phyloP scores from a whole-genome alignment of 2,888 invertebrate species.

The Drosophila acutilabella region DNA sequence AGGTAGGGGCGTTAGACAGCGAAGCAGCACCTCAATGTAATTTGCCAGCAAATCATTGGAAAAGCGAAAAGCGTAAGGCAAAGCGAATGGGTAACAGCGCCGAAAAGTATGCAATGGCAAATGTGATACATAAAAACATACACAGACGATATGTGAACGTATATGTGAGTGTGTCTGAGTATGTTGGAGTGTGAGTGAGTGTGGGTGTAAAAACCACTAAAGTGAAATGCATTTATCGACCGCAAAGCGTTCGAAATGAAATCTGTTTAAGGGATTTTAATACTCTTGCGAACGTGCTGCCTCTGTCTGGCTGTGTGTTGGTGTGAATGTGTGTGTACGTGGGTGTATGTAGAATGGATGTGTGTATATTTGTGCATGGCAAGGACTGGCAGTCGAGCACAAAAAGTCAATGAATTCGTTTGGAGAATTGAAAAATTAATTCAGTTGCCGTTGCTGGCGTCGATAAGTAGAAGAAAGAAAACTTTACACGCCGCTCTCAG shows the following conservation, averaged over 20 bases:
- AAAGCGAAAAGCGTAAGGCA: conserved; percentile 48
- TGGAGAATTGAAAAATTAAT: conserved; percentile 83
- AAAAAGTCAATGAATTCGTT: conserved; percentile 83
- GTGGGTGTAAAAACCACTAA: conserved; percentile 75
- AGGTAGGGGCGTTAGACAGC: conserved; percentile 40
- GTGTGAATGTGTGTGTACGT: conserved; percentile 5
- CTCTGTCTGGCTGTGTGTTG: conserved; percentile 22
- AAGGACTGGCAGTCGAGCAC: conserved; percentile 58
- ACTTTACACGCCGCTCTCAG: conserved; percentile 67
- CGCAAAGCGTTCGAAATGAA: conserved; percentile 82
- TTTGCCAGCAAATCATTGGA: conserved; percentile 79
- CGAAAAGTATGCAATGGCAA: conserved; percentile 74
- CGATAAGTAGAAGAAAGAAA: conserved; percentile 76
- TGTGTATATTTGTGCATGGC: conserved; percentile 19
- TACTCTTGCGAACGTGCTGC: conserved; percentile 76
- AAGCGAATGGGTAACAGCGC: conserved; percentile 47
- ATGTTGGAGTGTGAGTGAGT: conserved; percentile 2
- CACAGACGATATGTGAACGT: conserved; percentile 11
- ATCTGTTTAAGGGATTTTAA: conserved; percentile 83
- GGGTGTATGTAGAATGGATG: conserved; percentile 1
- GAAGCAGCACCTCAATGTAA: conserved; percentile 71
- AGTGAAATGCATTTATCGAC: conserved; percentile 83
- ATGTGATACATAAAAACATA: conserved; percentile 57
- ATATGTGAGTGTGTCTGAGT: background rate
- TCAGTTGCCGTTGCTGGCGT: conserved; percentile 78